Evolutionary conservation across 2,113 vertebrate species (phyloP).

Genomic region (western clawed frog (Xenopus tropicalis)): DNA sequence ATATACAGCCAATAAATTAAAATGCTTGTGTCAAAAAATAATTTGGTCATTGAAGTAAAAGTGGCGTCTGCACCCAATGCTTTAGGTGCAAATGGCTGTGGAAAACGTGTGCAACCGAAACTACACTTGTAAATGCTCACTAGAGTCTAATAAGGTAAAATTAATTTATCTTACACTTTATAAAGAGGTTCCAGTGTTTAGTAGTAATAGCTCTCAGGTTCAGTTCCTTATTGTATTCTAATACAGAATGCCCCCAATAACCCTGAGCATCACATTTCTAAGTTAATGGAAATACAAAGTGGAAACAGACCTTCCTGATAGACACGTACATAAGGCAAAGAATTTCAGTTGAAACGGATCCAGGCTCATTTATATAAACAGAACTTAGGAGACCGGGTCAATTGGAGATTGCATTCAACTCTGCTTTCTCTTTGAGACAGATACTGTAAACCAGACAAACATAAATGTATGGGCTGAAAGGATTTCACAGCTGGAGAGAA

Average conservation of each 20-base stretch:
- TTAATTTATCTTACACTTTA: no score
- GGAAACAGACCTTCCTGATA: neutral
- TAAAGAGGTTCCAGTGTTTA: no score
- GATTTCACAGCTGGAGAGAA: neutral
- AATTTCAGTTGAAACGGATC: neutral
- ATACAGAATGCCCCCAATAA: neutral
- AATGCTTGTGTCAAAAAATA: no score
- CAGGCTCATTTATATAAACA: conserved; percentile 11
- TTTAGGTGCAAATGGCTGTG: no score
- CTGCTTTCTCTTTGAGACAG: neutral
- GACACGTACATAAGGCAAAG: conserved; percentile 2
- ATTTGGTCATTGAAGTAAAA: no score
- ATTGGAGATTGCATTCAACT: neutral
- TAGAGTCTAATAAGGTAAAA: no score
- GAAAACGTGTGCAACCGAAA: no score
- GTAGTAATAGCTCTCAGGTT: no score
- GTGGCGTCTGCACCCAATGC: no score
- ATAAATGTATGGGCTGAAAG: neutral
- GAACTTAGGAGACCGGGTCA: neutral
- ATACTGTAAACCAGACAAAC: neutral
- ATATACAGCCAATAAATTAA: no score
- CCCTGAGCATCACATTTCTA: neutral
- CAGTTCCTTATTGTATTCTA: no score
- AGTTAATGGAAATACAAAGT: neutral
- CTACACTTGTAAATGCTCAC: no score